Evolutionary conservation across 2,113 vertebrate species (phyloP).

Genomic region (Hypomesus transpacificus): DNA sequence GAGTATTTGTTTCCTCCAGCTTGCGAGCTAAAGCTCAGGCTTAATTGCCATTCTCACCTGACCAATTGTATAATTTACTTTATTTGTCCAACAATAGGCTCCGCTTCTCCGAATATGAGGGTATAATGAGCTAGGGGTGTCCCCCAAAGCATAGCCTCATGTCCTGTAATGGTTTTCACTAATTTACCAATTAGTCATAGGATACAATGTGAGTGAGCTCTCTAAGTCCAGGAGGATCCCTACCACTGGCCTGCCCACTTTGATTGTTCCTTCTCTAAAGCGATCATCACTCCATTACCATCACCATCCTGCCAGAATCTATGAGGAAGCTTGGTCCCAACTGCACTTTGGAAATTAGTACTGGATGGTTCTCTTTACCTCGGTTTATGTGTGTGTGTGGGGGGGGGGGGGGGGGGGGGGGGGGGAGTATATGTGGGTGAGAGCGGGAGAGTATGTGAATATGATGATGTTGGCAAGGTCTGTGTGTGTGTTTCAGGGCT

Average conservation of each 20-base stretch:
- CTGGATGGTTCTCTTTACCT: slow-evolving; percentile 49
- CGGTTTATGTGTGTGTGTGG: slow-evolving; percentile 54
- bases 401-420: too few species aligned
- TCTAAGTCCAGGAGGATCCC: slow-evolving; percentile 65
- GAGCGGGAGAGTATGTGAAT: slow-evolving; percentile 44
- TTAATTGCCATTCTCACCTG: slow-evolving; percentile 80
- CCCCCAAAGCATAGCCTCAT: slow-evolving; percentile 69
- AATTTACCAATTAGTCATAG: slow-evolving; percentile 83
- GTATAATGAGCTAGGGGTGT: slow-evolving; percentile 76
- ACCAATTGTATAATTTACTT: slow-evolving; percentile 76
- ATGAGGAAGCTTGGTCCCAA: slow-evolving; percentile 65
- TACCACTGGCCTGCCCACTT: slow-evolving; percentile 52
- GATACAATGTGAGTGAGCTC: slow-evolving; percentile 73
- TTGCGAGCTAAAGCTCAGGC: slow-evolving; percentile 70
- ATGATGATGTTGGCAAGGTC: slow-evolving; percentile 71
- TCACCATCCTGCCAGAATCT: slow-evolving; percentile 47
- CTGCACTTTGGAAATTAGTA: slow-evolving; percentile 71
- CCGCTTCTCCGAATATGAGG: slow-evolving; percentile 73
- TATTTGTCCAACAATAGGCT: slow-evolving; percentile 66
- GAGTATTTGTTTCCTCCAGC: slow-evolving; percentile 67
- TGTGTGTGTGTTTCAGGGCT: slow-evolving; percentile 67
- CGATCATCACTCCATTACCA: slow-evolving; percentile 71
- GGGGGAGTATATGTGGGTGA: slow-evolving; percentile 43
- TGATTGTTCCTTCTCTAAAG: slow-evolving; percentile 69
- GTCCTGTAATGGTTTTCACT: slow-evolving; percentile 74